Conservation (phyloP, 2,113 vertebrate species). For the Delphinus delphis region DNA sequence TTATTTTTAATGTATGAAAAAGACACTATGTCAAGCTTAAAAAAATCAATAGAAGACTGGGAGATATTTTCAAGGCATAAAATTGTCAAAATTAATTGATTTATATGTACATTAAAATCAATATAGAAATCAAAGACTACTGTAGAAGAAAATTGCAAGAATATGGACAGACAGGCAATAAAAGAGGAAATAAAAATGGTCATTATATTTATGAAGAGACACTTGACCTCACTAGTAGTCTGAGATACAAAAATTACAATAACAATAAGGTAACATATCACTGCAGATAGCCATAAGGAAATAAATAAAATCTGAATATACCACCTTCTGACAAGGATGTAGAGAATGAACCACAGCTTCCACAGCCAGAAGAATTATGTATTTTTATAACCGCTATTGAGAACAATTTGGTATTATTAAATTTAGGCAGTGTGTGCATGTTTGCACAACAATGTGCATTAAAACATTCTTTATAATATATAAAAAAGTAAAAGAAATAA, state of each 20-base stretch:
- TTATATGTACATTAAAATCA: neutral
- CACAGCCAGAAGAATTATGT: neutral
- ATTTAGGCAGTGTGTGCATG: neutral
- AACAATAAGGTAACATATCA: neutral
- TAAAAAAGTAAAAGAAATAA: neutral
- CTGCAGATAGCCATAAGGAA: neutral
- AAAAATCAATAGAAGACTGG: neutral
- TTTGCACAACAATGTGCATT: neutral
- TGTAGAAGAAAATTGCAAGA: neutral
- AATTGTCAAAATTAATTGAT: neutral
- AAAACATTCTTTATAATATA: neutral
- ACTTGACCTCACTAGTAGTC: neutral
- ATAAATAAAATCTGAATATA: slow-evolving; percentile 3
- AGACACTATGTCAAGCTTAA: neutral
- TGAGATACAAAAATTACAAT: neutral
- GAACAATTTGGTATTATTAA: neutral
- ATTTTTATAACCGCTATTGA: neutral
- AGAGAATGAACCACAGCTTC: neutral
- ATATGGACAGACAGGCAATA: neutral
- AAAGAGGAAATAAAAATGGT: neutral
- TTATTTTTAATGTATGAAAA: neutral
- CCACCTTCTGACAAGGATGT: neutral
- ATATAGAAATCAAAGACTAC: neutral
- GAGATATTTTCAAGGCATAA: neutral
- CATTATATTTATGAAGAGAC: neutral